Conservation (phyloP, 2,888 invertebrate genomes). For the Platycnemis pennipes region DNA sequence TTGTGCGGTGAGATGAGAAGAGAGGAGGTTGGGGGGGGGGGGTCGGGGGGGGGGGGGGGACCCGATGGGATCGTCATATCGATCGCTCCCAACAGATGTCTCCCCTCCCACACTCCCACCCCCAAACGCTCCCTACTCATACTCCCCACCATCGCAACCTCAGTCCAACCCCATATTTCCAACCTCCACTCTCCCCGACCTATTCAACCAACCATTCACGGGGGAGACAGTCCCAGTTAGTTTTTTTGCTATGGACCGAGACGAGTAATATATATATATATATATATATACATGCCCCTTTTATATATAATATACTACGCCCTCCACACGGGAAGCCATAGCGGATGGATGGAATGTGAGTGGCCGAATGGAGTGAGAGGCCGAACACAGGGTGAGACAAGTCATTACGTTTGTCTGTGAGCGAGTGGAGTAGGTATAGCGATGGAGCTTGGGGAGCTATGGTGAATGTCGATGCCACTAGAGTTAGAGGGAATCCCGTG, state of each 20-base stretch:
- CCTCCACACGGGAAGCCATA: background rate
- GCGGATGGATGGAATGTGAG: background rate
- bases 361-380: background rate
- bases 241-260: constrained; percentile 13
- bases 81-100: constrained; percentile 28
- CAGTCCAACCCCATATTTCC: background rate
- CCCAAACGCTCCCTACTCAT: background rate
- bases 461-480: too few species aligned
- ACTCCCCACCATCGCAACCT: background rate
- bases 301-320: background rate
- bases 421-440: background rate
- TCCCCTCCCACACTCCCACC: background rate
- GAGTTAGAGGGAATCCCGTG: background rate
- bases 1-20: background rate
- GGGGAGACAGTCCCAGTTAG: background rate
- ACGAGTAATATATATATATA: background rate
- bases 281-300: background rate
- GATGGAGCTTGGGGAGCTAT: background rate
- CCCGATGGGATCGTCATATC: constrained; percentile 26
- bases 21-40: background rate
- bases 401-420: background rate
- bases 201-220: background rate
- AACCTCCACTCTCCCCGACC: too few species aligned
- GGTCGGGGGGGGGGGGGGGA: background rate
- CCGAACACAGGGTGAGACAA: background rate